phyloP scores from a whole-genome alignment of 1,140 invertebrate genomes.

The Macrotrachela quadricornifera region DNA sequence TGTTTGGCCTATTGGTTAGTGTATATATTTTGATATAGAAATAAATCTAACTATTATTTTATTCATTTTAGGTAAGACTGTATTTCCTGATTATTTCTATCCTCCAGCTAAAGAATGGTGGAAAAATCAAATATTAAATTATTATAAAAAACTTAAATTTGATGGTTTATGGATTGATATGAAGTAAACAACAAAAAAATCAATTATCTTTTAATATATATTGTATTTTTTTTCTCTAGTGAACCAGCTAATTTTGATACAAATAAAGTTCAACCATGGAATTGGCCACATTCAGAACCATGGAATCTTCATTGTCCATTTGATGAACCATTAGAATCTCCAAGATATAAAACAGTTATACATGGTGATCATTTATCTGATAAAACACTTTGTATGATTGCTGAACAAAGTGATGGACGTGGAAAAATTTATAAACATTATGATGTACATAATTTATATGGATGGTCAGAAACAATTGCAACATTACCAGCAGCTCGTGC shows the following conservation, averaged over 20 bases:
- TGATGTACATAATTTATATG: slow-evolving; percentile 55
- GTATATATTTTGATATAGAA: slow-evolving; percentile 44
- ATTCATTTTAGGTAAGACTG: slow-evolving; percentile 34
- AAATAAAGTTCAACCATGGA: slow-evolving; percentile 23
- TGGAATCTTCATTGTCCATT: slow-evolving; percentile 47
- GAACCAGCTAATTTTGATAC: slow-evolving; percentile 26
- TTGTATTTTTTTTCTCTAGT: slow-evolving; percentile 9
- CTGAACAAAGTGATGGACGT: slow-evolving; percentile 38
- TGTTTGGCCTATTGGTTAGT: slow-evolving; percentile 37
- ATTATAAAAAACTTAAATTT: slow-evolving; percentile 41
- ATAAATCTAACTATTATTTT: no score
- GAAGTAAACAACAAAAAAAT: slow-evolving; percentile 40
- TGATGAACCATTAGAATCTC: slow-evolving; percentile 9
- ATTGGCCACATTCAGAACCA: slow-evolving; percentile 34
- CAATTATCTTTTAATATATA: neutral
- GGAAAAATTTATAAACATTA: slow-evolving; percentile 15
- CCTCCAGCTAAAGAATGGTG: slow-evolving; percentile 51
- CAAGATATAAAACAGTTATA: slow-evolving; percentile 21
- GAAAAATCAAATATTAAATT: slow-evolving; percentile 42
- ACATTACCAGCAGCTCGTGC: slow-evolving; percentile 25
- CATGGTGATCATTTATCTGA: slow-evolving; percentile 20
- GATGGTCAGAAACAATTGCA: slow-evolving; percentile 23
- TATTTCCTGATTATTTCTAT: slow-evolving; percentile 62
- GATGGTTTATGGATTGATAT: slow-evolving; percentile 46
- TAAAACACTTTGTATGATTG: slow-evolving; percentile 57